Evolutionary conservation across 1,140 invertebrate genomes (phyloP), one percentile per base, ranked within the genome.

Genomic region (Hyles vespertilio): DNA sequence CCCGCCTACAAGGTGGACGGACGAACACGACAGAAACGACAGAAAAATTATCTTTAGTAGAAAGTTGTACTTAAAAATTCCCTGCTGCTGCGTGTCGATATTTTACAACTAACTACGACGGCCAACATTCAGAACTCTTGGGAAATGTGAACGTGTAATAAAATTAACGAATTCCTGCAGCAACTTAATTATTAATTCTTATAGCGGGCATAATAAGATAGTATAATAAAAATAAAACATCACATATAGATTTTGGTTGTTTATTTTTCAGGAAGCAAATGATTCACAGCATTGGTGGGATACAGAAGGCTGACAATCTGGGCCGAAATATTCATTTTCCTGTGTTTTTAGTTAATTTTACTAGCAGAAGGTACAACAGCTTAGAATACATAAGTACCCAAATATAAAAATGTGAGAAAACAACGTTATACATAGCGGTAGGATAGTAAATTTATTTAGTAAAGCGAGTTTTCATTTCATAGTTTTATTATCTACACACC

Each of bases 251-350:
- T 86, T 86, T 84, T 82, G 81, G 74, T 81, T 81, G 76, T 89
- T 89, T 89, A 89, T 85, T 89, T 83, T 63, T 83, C 86, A 87
- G 81, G 84, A 89, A 89, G 85, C 84, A 84, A 89, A 89, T 81
- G 86, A 83, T 87, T 89, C 86, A 89, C 84, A 87, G 84, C 86
- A 87, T 84, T 87, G 86, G 86, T 89, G 86, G 86, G 84, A 77
- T 85, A 84, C 78, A 86, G 62, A 79, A 77, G 74, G 82, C 72
- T 83, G 79, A 84, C 72, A 81, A 84, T 73, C 74, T 78, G 79
- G 82, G 81, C 81, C 80, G 81, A 85, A 84, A 81, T 78, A 81
- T 76, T 78, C 62, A 70, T 71, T 74, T 72, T 79, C 80, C 81
- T 84, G 79, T 79, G 78, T 75, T 68, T 67, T 72, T 54, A 22